phyloP scores from a whole-genome alignment of 2,797 vertebrate genomes.

The Sandelia bainsii region DNA sequence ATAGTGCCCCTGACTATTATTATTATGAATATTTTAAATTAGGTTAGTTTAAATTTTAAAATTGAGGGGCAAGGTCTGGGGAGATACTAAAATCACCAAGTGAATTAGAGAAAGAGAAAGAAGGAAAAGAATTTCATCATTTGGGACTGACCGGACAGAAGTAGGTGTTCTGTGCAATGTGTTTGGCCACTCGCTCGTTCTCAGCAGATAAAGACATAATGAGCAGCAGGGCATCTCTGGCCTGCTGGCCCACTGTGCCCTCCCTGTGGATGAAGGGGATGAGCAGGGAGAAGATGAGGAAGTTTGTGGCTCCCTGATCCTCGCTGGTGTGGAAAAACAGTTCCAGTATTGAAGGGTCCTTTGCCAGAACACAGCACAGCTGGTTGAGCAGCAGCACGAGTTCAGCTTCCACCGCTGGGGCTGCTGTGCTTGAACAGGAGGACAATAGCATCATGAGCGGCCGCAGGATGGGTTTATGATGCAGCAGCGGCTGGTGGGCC shows the following conservation, averaged over 20 bases:
- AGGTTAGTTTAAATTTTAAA: neutral
- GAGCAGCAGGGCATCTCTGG: slow-evolving; percentile 94
- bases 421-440: slow-evolving; percentile 89
- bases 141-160: slow-evolving; percentile 94
- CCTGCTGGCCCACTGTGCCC: slow-evolving; percentile 94
- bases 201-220: slow-evolving; percentile 97
- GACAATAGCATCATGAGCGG: slow-evolving; percentile 98
- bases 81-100: neutral
- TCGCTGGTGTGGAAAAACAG: slow-evolving; percentile 99
- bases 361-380: slow-evolving; percentile 95
- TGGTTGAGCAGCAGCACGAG: slow-evolving; percentile 94
- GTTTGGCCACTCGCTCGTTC: slow-evolving; percentile 91
- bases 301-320: slow-evolving; percentile 98
- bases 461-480: slow-evolving; percentile 95
- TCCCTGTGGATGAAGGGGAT: slow-evolving; percentile 98
- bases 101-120: neutral
- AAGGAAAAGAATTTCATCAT: neutral
- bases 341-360: slow-evolving; percentile 95
- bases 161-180: slow-evolving; percentile 95
- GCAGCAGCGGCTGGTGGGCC: slow-evolving; percentile 93
- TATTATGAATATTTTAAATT: neutral
- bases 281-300: slow-evolving; percentile 98
- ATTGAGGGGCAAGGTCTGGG: neutral
- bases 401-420: slow-evolving; percentile 89
- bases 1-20: neutral